A percentile compares a stretch with the other conserved stretches of the same genome.
Conservation (phyloP, 1,140 invertebrate species). For the Cyphomyrmex costatus region DNA sequence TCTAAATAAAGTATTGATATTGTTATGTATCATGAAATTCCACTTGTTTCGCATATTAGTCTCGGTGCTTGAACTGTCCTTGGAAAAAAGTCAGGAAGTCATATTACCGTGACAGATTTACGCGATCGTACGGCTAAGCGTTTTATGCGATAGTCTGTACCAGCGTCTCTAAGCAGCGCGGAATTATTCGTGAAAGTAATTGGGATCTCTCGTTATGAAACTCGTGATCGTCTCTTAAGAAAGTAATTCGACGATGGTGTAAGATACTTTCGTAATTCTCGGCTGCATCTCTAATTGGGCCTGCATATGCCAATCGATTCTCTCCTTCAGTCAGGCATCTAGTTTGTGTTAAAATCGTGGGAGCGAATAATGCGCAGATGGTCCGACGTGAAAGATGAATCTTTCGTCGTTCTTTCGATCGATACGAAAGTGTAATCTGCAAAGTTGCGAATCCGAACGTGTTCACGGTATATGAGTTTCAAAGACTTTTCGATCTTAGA, state of each 20-base stretch:
- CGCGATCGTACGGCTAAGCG: slow-evolving; percentile 39
- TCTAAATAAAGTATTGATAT: not conserved
- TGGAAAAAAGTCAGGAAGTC: slow-evolving; percentile 16
- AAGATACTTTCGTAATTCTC: slow-evolving; percentile 63
- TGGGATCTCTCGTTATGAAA: slow-evolving; percentile 67
- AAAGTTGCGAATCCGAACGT: not conserved
- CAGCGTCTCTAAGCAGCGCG: not conserved
- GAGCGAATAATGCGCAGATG: slow-evolving; percentile 40
- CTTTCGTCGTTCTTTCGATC: slow-evolving; percentile 28
- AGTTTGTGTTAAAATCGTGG: slow-evolving; percentile 26
- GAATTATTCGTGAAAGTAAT: slow-evolving; percentile 73
- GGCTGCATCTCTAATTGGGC: slow-evolving; percentile 68
- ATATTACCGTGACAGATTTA: slow-evolving; percentile 31
- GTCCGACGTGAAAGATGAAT: slow-evolving; percentile 51
- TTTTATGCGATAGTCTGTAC: slow-evolving; percentile 35
- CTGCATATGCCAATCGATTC: slow-evolving; percentile 69
- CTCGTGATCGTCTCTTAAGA: slow-evolving; percentile 58
- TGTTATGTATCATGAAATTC: slow-evolving; percentile 2
- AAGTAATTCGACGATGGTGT: slow-evolving; percentile 57
- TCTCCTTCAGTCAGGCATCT: slow-evolving; percentile 54
- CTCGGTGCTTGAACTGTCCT: not conserved
- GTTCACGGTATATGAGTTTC: not conserved
- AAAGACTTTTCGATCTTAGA: not conserved
- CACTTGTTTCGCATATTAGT: not conserved
- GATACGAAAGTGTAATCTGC: not conserved